A percentile compares a stretch with the other conserved stretches of the same genome.
Evolutionary conservation across 2,113 vertebrate genomes (phyloP).

Genomic region (Phalacrocorax aristotelis): DNA sequence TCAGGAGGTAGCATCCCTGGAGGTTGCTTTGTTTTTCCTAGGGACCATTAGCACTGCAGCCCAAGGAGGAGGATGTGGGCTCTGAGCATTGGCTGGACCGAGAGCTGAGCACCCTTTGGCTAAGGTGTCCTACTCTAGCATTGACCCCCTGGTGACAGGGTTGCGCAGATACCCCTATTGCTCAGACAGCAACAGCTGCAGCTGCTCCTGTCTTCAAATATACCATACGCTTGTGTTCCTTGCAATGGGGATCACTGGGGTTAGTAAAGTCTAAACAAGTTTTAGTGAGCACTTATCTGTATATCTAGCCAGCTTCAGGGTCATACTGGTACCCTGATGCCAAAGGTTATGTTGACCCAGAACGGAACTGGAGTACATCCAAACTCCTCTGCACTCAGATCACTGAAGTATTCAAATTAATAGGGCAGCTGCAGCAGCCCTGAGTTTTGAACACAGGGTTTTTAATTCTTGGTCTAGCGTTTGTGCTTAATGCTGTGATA

Average conservation of each 20-base stretch:
- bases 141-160: not conserved
- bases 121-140: not conserved
- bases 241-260: not conserved
- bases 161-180: not conserved
- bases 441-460: not conserved
- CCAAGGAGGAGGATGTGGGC: fast-evolving
- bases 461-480: not conserved
- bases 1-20: no score
- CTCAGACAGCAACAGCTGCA: not conserved
- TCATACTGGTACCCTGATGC: not conserved
- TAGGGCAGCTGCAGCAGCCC: not conserved
- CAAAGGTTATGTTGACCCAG: not conserved
- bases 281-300: not conserved
- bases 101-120: not conserved
- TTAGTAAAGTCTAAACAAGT: not conserved
- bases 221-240: fast-evolving
- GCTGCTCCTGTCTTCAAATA: not conserved
- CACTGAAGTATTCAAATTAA: not conserved
- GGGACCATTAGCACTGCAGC: fast-evolving
- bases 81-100: not conserved
- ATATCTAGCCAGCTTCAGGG: not conserved
- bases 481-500: not conserved
- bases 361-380: not conserved
- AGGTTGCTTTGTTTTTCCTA: not conserved
- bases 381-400: not conserved